These are phyloP conservation scores for Anhinga anhinga DNA, from an alignment of 2,113 vertebrate species.

Conservation along the genomic window DNA sequence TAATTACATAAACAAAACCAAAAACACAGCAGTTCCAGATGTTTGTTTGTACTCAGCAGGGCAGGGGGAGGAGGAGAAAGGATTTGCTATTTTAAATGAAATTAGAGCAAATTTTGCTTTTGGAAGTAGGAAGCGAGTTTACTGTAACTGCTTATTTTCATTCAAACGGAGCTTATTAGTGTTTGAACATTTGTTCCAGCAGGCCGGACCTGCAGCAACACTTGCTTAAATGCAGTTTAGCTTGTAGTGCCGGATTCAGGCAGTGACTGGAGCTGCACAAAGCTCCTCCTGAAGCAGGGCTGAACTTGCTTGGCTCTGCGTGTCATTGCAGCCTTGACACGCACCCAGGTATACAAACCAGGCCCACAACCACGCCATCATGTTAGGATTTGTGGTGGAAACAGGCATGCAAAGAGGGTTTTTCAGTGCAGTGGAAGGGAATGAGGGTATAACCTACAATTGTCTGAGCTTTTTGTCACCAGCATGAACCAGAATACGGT, in stretches of 20 bases:
- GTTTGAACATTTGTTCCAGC: neutral
- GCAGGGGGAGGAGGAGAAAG: neutral
- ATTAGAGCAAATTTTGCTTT: conserved; percentile 26
- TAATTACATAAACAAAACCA: conserved; percentile 10
- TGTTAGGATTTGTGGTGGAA: neutral
- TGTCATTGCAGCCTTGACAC: rapidly evolving
- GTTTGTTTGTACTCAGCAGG: conserved; percentile 37
- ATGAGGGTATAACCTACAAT: neutral
- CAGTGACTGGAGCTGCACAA: neutral
- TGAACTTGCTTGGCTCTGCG: neutral
- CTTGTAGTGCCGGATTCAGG: neutral
- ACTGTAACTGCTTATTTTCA: neutral
- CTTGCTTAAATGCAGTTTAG: neutral
- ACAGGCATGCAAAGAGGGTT: neutral
- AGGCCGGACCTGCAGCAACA: neutral
- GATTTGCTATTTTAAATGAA: conserved; percentile 2
- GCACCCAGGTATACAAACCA: rapidly evolving
- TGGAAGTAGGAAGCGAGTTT: neutral
- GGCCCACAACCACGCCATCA: rapidly evolving
- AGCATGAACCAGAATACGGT: rapidly evolving
- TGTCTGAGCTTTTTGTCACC: neutral
- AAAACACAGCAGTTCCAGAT: conserved; percentile 45
- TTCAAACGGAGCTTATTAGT: neutral
- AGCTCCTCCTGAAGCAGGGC: neutral
- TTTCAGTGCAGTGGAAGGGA: neutral